Conservation (phyloP, 2,797 vertebrate species). For the Catharus ustulatus region DNA sequence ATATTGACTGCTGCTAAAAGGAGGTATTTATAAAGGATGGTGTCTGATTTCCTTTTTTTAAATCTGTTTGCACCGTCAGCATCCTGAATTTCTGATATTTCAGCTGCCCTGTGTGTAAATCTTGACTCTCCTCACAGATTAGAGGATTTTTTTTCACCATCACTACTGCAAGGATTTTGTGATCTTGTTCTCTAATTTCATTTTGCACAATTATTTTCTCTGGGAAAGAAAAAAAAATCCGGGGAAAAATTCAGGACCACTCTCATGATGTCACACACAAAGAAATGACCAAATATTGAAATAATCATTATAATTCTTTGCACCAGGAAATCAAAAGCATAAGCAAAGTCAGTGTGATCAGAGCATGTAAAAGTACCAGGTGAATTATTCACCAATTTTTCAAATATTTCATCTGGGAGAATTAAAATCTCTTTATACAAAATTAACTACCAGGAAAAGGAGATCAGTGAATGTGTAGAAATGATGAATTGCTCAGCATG, state of each 20-base stretch:
- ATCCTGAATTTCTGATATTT: neutral
- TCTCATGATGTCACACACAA: fast-evolving
- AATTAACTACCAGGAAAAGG: neutral
- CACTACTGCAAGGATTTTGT: fast-evolving
- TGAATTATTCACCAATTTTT: neutral
- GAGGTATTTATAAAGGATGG: neutral
- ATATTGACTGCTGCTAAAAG: neutral
- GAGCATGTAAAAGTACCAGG: fast-evolving
- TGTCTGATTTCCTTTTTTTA: no score
- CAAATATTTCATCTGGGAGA: neutral
- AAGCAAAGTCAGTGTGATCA: neutral
- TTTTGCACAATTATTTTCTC: neutral
- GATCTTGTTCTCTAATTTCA: neutral
- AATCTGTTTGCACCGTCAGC: neutral
- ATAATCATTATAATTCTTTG: neutral
- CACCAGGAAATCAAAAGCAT: neutral
- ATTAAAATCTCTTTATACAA: neutral
- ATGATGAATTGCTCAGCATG: neutral
- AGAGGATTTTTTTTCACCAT: neutral
- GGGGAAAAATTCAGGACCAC: neutral
- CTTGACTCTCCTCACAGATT: neutral
- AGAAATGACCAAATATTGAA: neutral
- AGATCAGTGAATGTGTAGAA: neutral
- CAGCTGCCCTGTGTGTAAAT: neutral
- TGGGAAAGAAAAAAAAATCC: neutral